These are phyloP conservation scores for Kryptolebias marmoratus DNA, from an alignment of 2,113 vertebrate species.

Conservation along the genomic window DNA sequence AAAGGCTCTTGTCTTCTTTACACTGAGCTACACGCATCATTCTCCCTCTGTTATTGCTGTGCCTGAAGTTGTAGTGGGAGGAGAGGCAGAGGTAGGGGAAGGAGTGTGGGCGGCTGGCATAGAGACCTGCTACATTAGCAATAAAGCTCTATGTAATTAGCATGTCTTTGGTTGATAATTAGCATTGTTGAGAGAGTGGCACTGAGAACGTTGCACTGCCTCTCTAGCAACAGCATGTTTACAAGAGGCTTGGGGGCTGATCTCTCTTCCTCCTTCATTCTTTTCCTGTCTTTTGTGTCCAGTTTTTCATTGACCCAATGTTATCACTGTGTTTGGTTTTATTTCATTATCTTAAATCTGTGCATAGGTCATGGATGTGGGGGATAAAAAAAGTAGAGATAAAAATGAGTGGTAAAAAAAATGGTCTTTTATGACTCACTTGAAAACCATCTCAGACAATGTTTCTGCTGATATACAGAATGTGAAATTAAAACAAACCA, in stretches of 20 bases:
- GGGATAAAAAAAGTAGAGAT: constrained; percentile 2
- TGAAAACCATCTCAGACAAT: constrained; percentile 54
- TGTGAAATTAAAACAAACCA: constrained; percentile 48
- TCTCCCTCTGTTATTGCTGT: constrained; percentile 65
- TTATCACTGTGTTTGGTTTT: constrained; percentile 9
- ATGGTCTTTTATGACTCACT: constrained; percentile 55
- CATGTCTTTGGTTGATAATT: constrained; percentile 91
- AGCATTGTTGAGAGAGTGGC: constrained; percentile 84
- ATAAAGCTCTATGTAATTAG: constrained; percentile 90
- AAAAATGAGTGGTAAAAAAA: constrained; percentile 41
- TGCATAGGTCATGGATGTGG: constrained; percentile 11
- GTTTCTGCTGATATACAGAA: constrained; percentile 52
- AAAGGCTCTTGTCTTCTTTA: constrained; percentile 35
- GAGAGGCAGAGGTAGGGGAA: constrained; percentile 83
- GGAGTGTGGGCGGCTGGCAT: constrained; percentile 82
- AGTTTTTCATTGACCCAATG: constrained; percentile 44
- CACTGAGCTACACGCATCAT: constrained; percentile 48
- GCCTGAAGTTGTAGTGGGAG: constrained; percentile 83
- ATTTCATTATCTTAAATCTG: constrained; percentile 26
- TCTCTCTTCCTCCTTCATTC: constrained; percentile 53
- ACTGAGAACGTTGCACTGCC: constrained; percentile 78
- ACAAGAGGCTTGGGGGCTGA: constrained; percentile 77
- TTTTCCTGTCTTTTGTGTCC: constrained; percentile 25
- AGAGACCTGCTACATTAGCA: constrained; percentile 86
- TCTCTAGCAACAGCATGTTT: constrained; percentile 81